These are phyloP conservation scores for Agonum fuliginosum DNA, from an alignment of 2,888 invertebrate genomes.

Conservation along the genomic window DNA sequence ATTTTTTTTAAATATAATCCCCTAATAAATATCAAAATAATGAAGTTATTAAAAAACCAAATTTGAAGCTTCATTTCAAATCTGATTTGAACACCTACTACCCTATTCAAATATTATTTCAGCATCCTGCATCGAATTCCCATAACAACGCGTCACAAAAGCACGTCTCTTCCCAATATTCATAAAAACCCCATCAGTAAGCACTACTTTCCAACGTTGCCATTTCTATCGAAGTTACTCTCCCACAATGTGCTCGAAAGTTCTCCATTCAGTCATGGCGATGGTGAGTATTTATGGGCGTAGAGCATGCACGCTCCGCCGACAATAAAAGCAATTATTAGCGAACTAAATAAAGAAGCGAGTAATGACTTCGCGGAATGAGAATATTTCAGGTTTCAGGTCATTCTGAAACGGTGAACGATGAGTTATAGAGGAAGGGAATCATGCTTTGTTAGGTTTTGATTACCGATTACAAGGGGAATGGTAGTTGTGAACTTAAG, in stretches of 20 bases:
- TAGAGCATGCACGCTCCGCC: constrained; percentile 29
- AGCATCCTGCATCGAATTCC: not conserved
- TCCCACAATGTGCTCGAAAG: constrained; percentile 24
- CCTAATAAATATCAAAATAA: no score
- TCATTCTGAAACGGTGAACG: constrained; percentile 18
- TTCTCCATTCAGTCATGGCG: constrained; percentile 31
- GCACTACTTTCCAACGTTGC: not conserved
- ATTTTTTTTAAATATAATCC: no score
- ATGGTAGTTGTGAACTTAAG: not conserved
- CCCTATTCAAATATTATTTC: not conserved
- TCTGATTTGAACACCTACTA: no score
- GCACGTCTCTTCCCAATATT: not conserved
- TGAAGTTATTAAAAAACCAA: no score
- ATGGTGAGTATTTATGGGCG: constrained; percentile 37
- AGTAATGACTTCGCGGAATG: constrained; percentile 45
- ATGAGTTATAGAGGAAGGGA: constrained; percentile 7
- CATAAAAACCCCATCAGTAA: constrained; percentile 7
- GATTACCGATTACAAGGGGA: constrained; percentile 7
- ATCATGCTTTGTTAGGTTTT: constrained; percentile 17
- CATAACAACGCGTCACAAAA: not conserved
- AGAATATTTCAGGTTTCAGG: constrained; percentile 38
- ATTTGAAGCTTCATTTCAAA: no score
- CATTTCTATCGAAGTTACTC: not conserved
- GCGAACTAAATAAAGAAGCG: constrained; percentile 54
- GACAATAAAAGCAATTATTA: constrained; percentile 55